Evolutionary conservation across 2,888 invertebrate species (phyloP).

Genomic region (Iphiclides podalirius): DNA sequence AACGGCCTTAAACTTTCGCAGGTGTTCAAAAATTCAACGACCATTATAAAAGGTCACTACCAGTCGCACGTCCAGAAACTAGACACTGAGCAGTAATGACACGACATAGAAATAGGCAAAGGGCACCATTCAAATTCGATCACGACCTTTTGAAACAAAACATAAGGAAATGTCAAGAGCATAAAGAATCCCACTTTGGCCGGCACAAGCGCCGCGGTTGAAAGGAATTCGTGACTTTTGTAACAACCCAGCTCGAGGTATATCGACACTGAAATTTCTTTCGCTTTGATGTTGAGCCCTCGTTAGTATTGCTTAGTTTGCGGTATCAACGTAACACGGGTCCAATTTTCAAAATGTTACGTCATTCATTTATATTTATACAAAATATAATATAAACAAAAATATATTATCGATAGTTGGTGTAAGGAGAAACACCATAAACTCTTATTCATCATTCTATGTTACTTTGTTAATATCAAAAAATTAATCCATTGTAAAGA

Average conservation of each 20-base stretch:
- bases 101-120: constrained; percentile 20
- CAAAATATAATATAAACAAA: not conserved
- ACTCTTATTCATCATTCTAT: too few species aligned
- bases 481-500: too few species aligned
- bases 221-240: constrained; percentile 25
- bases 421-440: too few species aligned
- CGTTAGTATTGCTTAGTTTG: constrained; percentile 7
- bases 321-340: not conserved
- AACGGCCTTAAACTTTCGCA: constrained; percentile 9
- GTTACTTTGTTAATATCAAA: too few species aligned
- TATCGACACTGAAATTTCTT: constrained; percentile 20
- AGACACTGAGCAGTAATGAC: constrained; percentile 20
- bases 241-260: constrained; percentile 18
- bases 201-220: constrained; percentile 14
- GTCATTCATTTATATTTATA: too few species aligned
- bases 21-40: constrained; percentile 10
- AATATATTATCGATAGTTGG: not conserved
- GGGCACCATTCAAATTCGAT: constrained; percentile 25
- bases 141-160: constrained; percentile 26
- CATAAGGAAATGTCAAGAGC: constrained; percentile 24
- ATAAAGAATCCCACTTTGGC: constrained; percentile 24
- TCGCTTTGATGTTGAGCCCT: constrained; percentile 20
- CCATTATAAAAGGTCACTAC: constrained; percentile 16
- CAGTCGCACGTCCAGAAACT: constrained; percentile 18
- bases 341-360: not conserved